Percentiles rank a stretch among this genome's conserved stretches.
phyloP scores from a whole-genome alignment of 2,888 invertebrate genomes.

The Melinopterus prodromus region DNA sequence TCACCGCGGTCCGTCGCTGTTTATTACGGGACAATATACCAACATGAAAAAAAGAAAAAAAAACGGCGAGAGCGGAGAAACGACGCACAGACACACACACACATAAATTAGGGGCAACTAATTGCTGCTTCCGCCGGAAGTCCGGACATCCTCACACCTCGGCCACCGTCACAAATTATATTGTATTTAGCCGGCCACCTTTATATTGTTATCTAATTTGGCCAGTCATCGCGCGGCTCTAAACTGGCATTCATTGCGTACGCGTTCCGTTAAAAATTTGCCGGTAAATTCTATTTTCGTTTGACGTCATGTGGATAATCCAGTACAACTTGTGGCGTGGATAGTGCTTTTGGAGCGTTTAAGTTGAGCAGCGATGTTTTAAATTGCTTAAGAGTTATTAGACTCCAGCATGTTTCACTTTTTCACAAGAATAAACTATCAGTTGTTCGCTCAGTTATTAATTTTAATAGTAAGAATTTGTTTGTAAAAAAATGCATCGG shows the following conservation, averaged over 20 bases:
- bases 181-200: slow-evolving; percentile 55
- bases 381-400: no score
- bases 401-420: no score
- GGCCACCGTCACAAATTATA: slow-evolving; percentile 52
- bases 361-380: no score
- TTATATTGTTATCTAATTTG: slow-evolving; percentile 50
- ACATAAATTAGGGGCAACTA: slow-evolving; percentile 50
- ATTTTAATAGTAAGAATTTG: no score
- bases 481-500: no score
- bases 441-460: no score
- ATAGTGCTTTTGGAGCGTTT: no score
- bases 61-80: background rate
- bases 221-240: slow-evolving; percentile 46
- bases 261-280: background rate
- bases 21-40: background rate
- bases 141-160: slow-evolving; percentile 53
- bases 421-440: no score
- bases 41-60: slow-evolving; percentile 12
- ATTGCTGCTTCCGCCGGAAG: slow-evolving; percentile 52
- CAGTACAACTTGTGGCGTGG: no score
- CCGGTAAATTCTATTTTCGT: background rate
- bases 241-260: background rate
- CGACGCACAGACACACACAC: slow-evolving; percentile 15
- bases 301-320: background rate
- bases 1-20: background rate